These are phyloP conservation scores for Drosophila sulfurigaster DNA, from an alignment of 1,140 invertebrate species.

Conservation along the genomic window DNA sequence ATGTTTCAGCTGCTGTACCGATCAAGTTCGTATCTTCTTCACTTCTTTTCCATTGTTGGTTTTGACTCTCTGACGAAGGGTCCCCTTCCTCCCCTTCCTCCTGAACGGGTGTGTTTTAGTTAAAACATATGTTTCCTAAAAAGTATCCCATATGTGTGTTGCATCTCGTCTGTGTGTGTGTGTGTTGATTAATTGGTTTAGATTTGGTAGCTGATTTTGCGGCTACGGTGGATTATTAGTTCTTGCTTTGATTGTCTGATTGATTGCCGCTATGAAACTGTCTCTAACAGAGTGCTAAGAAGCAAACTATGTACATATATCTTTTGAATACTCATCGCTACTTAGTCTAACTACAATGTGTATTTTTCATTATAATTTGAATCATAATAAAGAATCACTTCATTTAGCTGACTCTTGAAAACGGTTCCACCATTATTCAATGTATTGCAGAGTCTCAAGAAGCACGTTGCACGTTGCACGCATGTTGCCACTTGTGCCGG, in stretches of 20 bases:
- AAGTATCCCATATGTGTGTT: constrained; percentile 16
- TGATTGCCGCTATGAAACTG: constrained; percentile 37
- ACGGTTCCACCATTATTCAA: too few relatives aligned
- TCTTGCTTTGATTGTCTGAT: constrained; percentile 32
- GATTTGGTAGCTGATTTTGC: constrained; percentile 59
- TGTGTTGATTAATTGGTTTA: constrained; percentile 78
- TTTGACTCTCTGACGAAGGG: constrained; percentile 28
- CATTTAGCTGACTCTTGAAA: too few relatives aligned
- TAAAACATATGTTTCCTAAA: constrained; percentile 71
- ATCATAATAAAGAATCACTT: too few relatives aligned
- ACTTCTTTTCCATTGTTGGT: constrained; percentile 29
- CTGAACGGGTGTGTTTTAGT: constrained; percentile 50
- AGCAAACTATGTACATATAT: too few relatives aligned
- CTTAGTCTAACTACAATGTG: too few relatives aligned
- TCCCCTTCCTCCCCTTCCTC: constrained; percentile 7
- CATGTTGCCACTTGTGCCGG: constrained; percentile 4
- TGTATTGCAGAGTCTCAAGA: too few relatives aligned
- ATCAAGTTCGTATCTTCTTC: constrained; percentile 67
- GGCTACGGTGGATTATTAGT: constrained; percentile 40
- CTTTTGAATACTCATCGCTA: too few relatives aligned
- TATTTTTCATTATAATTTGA: too few relatives aligned
- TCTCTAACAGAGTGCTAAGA: background rate
- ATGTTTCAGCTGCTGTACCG: constrained; percentile 74
- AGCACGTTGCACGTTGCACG: background rate
- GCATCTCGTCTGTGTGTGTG: constrained; percentile 10